Evolutionary conservation across 2,888 invertebrate genomes (phyloP).

Genomic region (Folsomia manolachei): DNA sequence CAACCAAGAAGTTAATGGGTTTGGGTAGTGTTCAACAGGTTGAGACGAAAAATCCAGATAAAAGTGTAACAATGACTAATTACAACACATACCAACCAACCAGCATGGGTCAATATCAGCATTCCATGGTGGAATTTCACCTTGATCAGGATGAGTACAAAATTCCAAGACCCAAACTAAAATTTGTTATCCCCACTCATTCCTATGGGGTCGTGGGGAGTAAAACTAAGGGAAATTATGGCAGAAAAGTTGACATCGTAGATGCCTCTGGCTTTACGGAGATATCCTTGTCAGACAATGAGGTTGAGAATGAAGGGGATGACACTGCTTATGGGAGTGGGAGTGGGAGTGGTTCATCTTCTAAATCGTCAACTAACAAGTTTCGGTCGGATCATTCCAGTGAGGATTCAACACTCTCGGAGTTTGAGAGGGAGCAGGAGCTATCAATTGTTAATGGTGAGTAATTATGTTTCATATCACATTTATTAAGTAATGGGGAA

Average conservation of each 20-base stretch:
- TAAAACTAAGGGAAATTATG: constrained; percentile 11
- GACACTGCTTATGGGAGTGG: constrained; percentile 4
- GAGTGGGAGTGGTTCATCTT: background rate
- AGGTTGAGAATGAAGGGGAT: constrained; percentile 18
- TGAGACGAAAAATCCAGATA: background rate
- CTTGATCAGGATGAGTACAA: constrained; percentile 28
- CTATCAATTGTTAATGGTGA: background rate
- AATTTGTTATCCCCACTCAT: constrained; percentile 38
- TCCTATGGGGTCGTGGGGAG: constrained; percentile 34
- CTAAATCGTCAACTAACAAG: background rate
- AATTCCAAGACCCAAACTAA: constrained; percentile 38
- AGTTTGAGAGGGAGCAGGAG: constrained; percentile 19
- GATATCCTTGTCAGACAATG: constrained; percentile 29
- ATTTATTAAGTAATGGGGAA: no score
- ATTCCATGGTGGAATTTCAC: no score
- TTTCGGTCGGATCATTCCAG: background rate
- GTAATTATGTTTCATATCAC: background rate
- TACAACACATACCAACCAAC: background rate
- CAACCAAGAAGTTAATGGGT: no score
- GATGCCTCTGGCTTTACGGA: constrained; percentile 33
- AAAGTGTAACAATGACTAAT: background rate
- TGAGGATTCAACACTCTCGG: constrained; percentile 3
- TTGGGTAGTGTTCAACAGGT: background rate
- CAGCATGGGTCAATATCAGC: background rate
- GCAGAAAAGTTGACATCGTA: constrained; percentile 3